phyloP scores from a whole-genome alignment of 2,888 invertebrate genomes.

The Monoplex corrugatus region DNA sequence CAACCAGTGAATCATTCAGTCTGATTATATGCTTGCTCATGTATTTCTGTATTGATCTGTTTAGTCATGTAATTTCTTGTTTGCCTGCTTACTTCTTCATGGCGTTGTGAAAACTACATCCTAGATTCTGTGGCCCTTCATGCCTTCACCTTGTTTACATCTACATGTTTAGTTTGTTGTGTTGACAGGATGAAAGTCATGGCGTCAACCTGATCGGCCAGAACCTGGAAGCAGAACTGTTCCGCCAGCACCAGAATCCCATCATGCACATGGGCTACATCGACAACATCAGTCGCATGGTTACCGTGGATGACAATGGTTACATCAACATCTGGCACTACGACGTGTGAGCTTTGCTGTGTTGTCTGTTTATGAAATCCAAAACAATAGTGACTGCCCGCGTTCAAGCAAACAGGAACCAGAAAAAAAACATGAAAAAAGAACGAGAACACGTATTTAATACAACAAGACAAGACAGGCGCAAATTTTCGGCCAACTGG shows the following conservation, averaged over 20 bases:
- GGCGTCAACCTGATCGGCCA: slow-evolving; percentile 68
- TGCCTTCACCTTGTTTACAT: too few relatives aligned
- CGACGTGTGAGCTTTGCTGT: slow-evolving; percentile 62
- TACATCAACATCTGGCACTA: slow-evolving; percentile 75
- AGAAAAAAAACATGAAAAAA: not conserved
- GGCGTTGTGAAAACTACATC: too few relatives aligned
- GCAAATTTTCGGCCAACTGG: too few relatives aligned
- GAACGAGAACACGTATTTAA: too few relatives aligned
- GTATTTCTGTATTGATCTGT: too few relatives aligned
- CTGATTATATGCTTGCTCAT: too few relatives aligned
- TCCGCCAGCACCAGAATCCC: slow-evolving; percentile 69
- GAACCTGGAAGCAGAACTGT: slow-evolving; percentile 70
- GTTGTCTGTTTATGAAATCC: not conserved
- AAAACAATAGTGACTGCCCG: not conserved
- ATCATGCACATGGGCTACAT: slow-evolving; percentile 70
- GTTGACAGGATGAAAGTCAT: slow-evolving; percentile 58
- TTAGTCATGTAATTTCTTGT: too few relatives aligned
- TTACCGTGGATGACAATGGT: slow-evolving; percentile 72
- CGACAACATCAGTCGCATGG: slow-evolving; percentile 70
- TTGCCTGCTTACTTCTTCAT: too few relatives aligned
- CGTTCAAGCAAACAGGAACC: not conserved
- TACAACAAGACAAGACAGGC: too few relatives aligned
- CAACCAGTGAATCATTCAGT: too few relatives aligned
- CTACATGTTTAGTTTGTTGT: too few relatives aligned
- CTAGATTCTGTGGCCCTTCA: too few relatives aligned